phyloP scores from a whole-genome alignment of 1,140 invertebrate genomes.

The Nasonia longicornis region DNA sequence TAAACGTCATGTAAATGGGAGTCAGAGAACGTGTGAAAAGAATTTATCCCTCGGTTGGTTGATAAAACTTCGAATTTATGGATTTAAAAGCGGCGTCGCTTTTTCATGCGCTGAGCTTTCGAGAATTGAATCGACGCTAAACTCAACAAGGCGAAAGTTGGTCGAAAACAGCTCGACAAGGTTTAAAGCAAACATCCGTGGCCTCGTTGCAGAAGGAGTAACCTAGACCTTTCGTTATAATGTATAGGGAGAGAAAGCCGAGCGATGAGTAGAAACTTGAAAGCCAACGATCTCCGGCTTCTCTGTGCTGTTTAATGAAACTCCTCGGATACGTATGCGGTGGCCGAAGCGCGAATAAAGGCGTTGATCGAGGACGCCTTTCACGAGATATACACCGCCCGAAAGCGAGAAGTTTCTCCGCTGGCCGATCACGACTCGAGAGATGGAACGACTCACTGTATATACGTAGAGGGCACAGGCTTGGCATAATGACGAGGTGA shows the following conservation, averaged over 20 bases:
- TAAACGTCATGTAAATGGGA: background rate
- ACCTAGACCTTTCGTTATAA: background rate
- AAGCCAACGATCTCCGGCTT: background rate
- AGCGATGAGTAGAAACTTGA: background rate
- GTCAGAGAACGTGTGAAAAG: no score
- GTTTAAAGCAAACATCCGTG: background rate
- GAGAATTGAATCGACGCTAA: no score
- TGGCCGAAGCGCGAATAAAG: background rate
- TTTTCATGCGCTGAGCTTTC: no score
- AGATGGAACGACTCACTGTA: background rate
- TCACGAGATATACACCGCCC: conserved; percentile 1
- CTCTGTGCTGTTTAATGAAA: conserved; percentile 1
- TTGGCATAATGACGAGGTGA: conserved; percentile 57
- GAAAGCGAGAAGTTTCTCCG: conserved; percentile 21
- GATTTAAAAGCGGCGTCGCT: no score
- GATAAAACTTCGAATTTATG: no score
- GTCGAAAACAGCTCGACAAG: background rate
- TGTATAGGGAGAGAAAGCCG: background rate
- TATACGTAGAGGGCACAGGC: conserved; percentile 33
- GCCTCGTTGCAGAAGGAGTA: background rate
- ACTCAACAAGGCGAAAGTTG: background rate
- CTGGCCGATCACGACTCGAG: background rate
- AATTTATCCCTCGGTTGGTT: no score
- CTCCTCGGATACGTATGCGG: background rate
- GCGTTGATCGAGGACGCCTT: conserved; percentile 15